phyloP scores from a whole-genome alignment of 64 coral and sea anemone genomes.

The Montipora capricornis region DNA sequence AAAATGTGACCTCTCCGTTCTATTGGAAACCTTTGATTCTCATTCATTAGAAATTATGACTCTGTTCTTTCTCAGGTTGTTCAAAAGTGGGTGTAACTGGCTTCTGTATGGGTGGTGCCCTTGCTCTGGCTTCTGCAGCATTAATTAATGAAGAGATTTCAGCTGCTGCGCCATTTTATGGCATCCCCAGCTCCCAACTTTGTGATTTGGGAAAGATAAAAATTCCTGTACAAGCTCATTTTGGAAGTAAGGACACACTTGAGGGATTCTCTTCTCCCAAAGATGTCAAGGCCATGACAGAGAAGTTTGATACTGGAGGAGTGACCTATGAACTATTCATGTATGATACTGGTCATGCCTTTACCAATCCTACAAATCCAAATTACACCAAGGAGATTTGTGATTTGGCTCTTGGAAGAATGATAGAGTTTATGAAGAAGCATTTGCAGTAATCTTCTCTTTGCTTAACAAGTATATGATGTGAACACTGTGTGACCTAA shows the following conservation, averaged over 20 bases:
- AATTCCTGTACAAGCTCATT: conserved; percentile 78
- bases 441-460: conserved; percentile 20
- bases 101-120: conserved; percentile 85
- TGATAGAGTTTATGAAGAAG: conserved; percentile 86
- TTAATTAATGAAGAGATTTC: conserved; percentile 66
- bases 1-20: too few species aligned
- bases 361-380: conserved; percentile 61
- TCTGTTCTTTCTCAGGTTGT: conserved; percentile 31
- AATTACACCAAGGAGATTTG: conserved; percentile 70
- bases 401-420: conserved; percentile 57
- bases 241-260: conserved; percentile 60
- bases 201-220: conserved; percentile 73
- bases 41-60: background rate
- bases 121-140: conserved; percentile 67
- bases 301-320: conserved; percentile 70
- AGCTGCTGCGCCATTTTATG: conserved; percentile 82
- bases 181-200: conserved; percentile 57
- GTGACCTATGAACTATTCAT: conserved; percentile 63
- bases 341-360: conserved; percentile 76
- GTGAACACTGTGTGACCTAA: too few species aligned
- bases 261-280: conserved; percentile 47
- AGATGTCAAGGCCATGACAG: conserved; percentile 46
- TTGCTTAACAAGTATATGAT: too few species aligned
- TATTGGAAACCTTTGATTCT: background rate
- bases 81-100: conserved; percentile 84